Percentiles rank a stretch among this genome's conserved stretches.
Conservation (phyloP, 2,888 invertebrate species). For the Polydrusus pterygomalis region DNA sequence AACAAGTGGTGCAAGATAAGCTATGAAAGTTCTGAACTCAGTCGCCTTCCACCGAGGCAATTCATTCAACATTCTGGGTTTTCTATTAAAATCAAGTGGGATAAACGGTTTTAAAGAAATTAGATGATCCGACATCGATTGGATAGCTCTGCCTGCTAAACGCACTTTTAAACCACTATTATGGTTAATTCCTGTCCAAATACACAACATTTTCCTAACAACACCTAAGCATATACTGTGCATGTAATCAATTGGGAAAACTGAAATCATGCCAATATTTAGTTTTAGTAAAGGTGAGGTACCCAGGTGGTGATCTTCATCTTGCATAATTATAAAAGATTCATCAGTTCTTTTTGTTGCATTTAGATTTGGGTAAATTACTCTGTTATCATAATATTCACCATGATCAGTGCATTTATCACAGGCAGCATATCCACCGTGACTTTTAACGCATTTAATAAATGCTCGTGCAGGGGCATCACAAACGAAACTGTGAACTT, state of each 20-base stretch:
- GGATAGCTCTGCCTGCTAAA: not conserved
- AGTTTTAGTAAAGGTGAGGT: constrained; percentile 13
- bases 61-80: constrained; percentile 45
- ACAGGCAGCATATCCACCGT: constrained; percentile 28
- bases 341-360: constrained; percentile 22
- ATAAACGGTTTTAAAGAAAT: constrained; percentile 35
- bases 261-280: constrained; percentile 47
- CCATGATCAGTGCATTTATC: constrained; percentile 29
- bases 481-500: constrained; percentile 46
- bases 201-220: constrained; percentile 49
- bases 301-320: constrained; percentile 11
- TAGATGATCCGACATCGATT: constrained; percentile 26
- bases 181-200: constrained; percentile 33
- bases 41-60: constrained; percentile 39
- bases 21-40: constrained; percentile 20
- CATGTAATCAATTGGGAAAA: constrained; percentile 57
- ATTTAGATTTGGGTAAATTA: not conserved
- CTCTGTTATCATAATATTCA: constrained; percentile 19
- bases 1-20: constrained; percentile 25
- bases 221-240: constrained; percentile 57
- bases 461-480: constrained; percentile 32
- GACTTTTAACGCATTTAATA: constrained; percentile 37
- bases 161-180: not conserved
- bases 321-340: not conserved
- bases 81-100: constrained; percentile 47